These are phyloP conservation scores for Keiferia lycopersicella DNA, from an alignment of 2,888 invertebrate genomes.

Conservation along the genomic window DNA sequence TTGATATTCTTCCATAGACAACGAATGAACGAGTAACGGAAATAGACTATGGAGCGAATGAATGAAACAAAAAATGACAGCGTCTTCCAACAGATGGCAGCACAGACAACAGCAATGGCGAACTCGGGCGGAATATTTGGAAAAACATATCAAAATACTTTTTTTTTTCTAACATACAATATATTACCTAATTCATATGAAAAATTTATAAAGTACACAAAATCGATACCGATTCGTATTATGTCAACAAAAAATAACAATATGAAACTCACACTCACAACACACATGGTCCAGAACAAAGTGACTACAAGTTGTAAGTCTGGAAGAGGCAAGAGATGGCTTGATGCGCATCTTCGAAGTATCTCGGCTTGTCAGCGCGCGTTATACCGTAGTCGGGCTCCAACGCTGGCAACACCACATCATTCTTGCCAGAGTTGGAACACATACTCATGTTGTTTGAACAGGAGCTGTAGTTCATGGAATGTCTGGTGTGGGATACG, in stretches of 20 bases:
- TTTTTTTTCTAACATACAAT: too few relatives aligned
- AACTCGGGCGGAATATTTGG: neutral
- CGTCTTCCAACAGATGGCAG: neutral
- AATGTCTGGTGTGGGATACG: constrained; percentile 38
- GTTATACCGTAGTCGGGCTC: constrained; percentile 72
- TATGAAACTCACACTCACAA: too few relatives aligned
- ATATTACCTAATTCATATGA: too few relatives aligned
- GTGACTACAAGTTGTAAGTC: constrained; percentile 53
- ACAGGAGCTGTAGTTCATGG: constrained; percentile 43
- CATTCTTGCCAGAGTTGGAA: constrained; percentile 36
- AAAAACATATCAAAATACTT: too few relatives aligned
- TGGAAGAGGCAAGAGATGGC: constrained; percentile 68
- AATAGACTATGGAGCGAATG: neutral
- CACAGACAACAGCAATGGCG: neutral
- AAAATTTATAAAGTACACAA: too few relatives aligned
- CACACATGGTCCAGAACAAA: neutral
- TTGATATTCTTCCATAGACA: neutral
- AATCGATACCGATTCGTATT: too few relatives aligned
- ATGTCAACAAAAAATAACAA: neutral
- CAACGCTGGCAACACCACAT: constrained; percentile 52
- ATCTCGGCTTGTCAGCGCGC: constrained; percentile 61
- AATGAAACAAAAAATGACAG: neutral
- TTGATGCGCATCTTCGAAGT: constrained; percentile 69
- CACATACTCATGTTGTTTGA: constrained; percentile 40
- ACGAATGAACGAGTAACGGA: neutral